Conservation (phyloP, 2,113 vertebrate species). For the Scomber japonicus region DNA sequence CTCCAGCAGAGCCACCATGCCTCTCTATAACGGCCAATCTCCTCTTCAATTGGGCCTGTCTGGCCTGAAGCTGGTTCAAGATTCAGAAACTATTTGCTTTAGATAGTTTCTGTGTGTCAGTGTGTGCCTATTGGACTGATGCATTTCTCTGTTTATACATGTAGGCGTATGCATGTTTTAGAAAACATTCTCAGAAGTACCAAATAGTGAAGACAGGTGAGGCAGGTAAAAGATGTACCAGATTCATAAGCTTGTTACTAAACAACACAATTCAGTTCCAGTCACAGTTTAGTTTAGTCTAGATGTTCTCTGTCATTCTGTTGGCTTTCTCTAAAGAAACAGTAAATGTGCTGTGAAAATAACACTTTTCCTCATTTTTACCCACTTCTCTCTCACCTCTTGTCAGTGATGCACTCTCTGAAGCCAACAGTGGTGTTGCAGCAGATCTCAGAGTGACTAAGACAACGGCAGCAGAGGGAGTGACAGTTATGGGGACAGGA, state of each 20-base stretch:
- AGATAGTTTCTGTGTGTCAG: constrained; percentile 18
- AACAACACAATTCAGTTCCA: constrained; percentile 23
- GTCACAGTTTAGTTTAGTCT: constrained; percentile 51
- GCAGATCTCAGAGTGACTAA: constrained; percentile 65
- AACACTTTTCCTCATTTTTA: constrained; percentile 19
- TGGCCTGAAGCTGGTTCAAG: constrained; percentile 67
- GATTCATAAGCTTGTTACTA: constrained; percentile 38
- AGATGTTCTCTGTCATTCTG: constrained; percentile 52
- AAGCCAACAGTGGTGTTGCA: constrained; percentile 49
- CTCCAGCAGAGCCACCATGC: constrained; percentile 60
- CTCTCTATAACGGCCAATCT: constrained; percentile 75
- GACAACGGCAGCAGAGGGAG: constrained; percentile 61
- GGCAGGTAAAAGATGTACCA: constrained; percentile 37
- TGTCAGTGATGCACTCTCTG: constrained; percentile 44
- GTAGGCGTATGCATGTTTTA: constrained; percentile 8
- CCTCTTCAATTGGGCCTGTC: constrained; percentile 75
- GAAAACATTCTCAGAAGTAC: constrained; percentile 6
- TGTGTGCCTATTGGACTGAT: constrained; percentile 8
- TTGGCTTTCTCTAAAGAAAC: constrained; percentile 52
- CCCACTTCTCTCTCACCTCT: constrained; percentile 35
- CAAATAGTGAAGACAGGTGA: constrained; percentile 24
- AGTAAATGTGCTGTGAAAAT: constrained; percentile 14
- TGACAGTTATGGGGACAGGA: constrained; percentile 72
- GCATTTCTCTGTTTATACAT: constrained; percentile 12
- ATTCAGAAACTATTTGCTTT: constrained; percentile 62